These are phyloP conservation scores for Ctenoplectra terminalis DNA, from an alignment of 1,140 invertebrate genomes.

Conservation along the genomic window DNA sequence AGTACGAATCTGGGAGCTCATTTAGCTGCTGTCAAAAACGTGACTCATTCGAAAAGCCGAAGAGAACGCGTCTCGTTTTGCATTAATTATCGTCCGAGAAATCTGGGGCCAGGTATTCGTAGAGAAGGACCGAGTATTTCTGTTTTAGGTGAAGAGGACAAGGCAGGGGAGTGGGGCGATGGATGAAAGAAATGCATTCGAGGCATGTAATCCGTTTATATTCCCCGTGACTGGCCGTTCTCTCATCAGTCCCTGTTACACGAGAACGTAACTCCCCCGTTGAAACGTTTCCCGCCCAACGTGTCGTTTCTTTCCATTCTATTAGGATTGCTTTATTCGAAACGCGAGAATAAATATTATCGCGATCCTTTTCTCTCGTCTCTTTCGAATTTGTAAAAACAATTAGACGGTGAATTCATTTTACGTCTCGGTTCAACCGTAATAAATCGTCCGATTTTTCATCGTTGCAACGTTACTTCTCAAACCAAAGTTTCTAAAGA, in stretches of 20 bases:
- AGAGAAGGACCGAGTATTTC: conserved; percentile 48
- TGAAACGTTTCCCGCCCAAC: neutral
- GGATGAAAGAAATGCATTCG: conserved; percentile 67
- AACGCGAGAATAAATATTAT: too few species aligned
- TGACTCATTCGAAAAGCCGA: conserved; percentile 26
- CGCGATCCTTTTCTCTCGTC: too few species aligned
- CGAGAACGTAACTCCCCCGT: conserved; percentile 28
- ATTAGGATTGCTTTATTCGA: too few species aligned
- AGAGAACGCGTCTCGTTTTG: conserved; percentile 54
- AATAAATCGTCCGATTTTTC: neutral
- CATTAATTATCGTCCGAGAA: conserved; percentile 68
- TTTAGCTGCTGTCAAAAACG: conserved; percentile 40
- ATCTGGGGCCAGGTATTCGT: conserved; percentile 65
- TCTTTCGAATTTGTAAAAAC: neutral
- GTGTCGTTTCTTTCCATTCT: too few species aligned
- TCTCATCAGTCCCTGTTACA: conserved; percentile 70
- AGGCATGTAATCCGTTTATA: conserved; percentile 75
- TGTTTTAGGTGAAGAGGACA: conserved; percentile 53
- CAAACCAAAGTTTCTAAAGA: neutral
- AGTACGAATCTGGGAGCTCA: neutral
- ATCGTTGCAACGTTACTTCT: neutral
- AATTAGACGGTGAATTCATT: too few species aligned
- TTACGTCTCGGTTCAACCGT: neutral
- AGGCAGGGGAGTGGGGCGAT: neutral
- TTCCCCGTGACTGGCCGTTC: conserved; percentile 69